Conservation (phyloP, 2,797 vertebrate genomes). For the Notoglanidium macrostoma region DNA sequence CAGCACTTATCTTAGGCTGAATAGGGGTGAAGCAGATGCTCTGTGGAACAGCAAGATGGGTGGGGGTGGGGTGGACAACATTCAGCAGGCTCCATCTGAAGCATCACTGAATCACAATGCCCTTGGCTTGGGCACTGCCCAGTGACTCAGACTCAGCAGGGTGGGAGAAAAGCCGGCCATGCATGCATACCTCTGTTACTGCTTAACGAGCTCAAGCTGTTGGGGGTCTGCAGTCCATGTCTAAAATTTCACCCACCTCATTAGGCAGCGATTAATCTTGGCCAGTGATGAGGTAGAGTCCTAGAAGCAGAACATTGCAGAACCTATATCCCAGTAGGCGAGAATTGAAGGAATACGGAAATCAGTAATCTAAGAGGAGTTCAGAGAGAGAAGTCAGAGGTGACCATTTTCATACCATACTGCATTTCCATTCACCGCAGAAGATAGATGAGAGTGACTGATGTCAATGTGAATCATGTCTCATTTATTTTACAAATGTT, state of each 20-base stretch:
- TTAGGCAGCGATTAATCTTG: constrained; percentile 51
- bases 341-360: constrained; percentile 18
- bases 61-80: constrained; percentile 52
- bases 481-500: constrained; percentile 73
- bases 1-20: constrained; percentile 74
- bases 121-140: constrained; percentile 41
- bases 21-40: constrained; percentile 63
- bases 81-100: constrained; percentile 62
- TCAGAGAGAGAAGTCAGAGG: constrained; percentile 4
- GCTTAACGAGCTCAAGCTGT: constrained; percentile 43
- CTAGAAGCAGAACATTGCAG: constrained; percentile 28
- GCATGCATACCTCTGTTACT: constrained; percentile 46
- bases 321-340: constrained; percentile 29
- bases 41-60: constrained; percentile 56
- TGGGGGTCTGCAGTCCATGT: constrained; percentile 45
- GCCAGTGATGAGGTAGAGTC: constrained; percentile 27
- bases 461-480: constrained; percentile 63
- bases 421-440: constrained; percentile 18
- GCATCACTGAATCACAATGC: constrained; percentile 51
- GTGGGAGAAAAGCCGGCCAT: constrained; percentile 39
- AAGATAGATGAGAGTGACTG: constrained; percentile 45
- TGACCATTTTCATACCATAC: background rate
- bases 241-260: constrained; percentile 51
- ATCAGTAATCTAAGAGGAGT: background rate
- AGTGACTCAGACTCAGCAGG: constrained; percentile 54